Evolutionary conservation across 2,113 vertebrate genomes (phyloP).

Genomic region (Cochlearius cochlearius): DNA sequence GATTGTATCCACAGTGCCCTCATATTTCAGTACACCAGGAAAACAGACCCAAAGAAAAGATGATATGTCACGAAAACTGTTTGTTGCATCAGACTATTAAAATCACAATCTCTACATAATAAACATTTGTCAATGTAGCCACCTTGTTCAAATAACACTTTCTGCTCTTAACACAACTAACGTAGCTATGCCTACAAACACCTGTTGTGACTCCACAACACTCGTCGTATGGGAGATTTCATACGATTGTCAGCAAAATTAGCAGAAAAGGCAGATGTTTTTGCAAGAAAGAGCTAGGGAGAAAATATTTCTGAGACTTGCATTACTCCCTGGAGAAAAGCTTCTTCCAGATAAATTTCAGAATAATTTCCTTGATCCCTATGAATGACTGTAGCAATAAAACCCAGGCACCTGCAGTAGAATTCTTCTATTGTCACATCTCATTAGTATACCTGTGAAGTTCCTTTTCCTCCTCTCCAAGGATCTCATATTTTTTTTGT

Average conservation of each 20-base stretch:
- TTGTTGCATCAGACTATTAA: background rate
- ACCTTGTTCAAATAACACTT: background rate
- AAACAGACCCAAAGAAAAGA: background rate
- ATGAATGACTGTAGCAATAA: background rate
- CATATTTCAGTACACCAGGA: background rate
- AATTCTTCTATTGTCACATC: background rate
- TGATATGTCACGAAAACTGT: background rate
- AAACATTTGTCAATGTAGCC: background rate
- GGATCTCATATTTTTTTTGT: background rate
- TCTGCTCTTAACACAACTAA: background rate
- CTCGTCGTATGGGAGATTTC: background rate
- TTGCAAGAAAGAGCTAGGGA: background rate
- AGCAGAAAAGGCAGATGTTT: background rate
- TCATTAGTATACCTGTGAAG: background rate
- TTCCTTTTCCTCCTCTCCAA: background rate
- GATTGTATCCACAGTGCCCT: background rate
- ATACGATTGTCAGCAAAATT: background rate
- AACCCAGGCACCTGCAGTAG: background rate
- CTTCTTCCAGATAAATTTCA: background rate
- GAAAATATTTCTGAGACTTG: background rate
- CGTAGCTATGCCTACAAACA: background rate
- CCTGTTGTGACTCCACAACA: background rate
- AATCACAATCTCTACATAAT: background rate
- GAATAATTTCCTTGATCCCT: background rate
- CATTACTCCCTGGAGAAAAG: background rate